phyloP scores from a whole-genome alignment of 2,113 vertebrate species.

The Podilymbus podiceps region DNA sequence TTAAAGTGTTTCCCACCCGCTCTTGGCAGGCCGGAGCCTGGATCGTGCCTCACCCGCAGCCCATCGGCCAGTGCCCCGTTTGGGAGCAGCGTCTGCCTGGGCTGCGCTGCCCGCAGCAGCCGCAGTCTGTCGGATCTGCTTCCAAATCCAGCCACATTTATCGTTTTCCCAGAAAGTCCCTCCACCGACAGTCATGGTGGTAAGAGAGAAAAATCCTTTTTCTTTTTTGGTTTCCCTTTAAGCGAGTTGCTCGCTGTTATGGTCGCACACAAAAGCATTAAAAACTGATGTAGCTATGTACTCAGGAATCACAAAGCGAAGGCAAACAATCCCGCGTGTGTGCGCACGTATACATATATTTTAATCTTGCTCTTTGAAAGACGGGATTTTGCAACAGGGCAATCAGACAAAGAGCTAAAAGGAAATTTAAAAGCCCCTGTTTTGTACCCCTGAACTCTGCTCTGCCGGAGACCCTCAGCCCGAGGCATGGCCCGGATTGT shows the following conservation, averaged over 20 bases:
- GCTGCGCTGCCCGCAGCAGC: neutral
- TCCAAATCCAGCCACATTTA: neutral
- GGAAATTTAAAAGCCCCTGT: neutral
- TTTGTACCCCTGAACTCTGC: neutral
- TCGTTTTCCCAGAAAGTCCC: neutral
- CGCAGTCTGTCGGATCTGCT: neutral
- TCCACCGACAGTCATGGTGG: neutral
- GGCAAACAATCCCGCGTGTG: neutral
- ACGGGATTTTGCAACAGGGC: neutral
- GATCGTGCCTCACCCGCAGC: neutral
- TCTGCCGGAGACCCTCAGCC: neutral
- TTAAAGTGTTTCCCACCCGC: neutral
- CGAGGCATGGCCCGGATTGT: neutral
- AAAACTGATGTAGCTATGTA: neutral
- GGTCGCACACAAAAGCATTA: neutral
- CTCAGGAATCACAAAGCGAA: neutral
- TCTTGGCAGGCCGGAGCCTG: neutral
- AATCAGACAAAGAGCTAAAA: neutral
- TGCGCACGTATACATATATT: neutral
- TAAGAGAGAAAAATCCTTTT: neutral
- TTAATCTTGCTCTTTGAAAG: neutral
- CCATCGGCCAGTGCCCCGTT: neutral
- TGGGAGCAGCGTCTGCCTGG: neutral
- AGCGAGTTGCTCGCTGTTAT: neutral
- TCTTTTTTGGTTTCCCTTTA: no score